Conservation (phyloP, 1,140 invertebrate genomes). For the Lysiphlebus fabarum region DNA sequence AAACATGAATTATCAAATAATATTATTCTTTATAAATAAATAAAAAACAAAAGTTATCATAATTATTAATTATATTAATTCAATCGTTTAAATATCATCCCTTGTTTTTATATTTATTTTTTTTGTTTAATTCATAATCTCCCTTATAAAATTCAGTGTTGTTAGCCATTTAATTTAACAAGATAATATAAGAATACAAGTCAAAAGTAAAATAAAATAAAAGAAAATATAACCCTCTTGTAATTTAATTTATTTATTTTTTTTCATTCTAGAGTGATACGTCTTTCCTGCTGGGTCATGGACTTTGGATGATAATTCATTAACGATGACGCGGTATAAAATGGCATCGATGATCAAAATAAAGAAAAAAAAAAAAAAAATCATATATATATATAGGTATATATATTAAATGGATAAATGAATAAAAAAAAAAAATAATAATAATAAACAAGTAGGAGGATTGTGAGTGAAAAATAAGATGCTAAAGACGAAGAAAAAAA, state of each 20-base stretch:
- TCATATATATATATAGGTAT: too few relatives aligned
- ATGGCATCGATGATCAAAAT: constrained; percentile 15
- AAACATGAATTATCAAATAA: background rate
- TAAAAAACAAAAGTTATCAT: too few relatives aligned
- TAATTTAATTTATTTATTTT: too few relatives aligned
- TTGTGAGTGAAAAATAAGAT: background rate
- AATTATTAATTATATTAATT: too few relatives aligned
- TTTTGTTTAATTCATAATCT: too few relatives aligned
- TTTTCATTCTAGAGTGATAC: background rate
- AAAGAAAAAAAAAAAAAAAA: background rate
- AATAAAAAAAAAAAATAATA: constrained; percentile 8
- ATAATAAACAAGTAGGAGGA: background rate
- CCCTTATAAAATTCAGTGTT: too few relatives aligned
- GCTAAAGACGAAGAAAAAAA: background rate
- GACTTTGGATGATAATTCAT: constrained; percentile 31
- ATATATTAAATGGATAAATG: constrained; percentile 4
- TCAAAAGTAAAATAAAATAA: constrained; percentile 20
- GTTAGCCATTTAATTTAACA: constrained; percentile 25
- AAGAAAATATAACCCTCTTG: background rate
- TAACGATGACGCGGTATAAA: constrained; percentile 31
- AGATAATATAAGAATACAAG: constrained; percentile 19
- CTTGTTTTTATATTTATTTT: too few relatives aligned
- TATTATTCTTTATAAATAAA: too few relatives aligned
- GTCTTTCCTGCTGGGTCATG: constrained; percentile 25
- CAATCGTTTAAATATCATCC: constrained; percentile 28